Conservation (phyloP, 2,113 vertebrate genomes). For the Coturnix japonica region DNA sequence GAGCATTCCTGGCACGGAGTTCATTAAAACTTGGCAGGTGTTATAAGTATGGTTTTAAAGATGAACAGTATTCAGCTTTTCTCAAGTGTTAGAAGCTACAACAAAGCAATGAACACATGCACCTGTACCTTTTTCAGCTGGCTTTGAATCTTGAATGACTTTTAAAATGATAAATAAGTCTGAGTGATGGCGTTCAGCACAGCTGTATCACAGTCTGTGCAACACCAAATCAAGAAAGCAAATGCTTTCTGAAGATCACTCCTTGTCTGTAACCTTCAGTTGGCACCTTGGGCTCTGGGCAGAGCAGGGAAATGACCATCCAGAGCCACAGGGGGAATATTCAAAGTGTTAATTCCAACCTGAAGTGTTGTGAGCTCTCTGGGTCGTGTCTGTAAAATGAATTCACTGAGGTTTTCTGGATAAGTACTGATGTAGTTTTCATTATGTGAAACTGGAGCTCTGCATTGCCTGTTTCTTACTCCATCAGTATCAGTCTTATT, state of each 20-base stretch:
- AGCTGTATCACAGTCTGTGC: not conserved
- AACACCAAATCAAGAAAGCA: not conserved
- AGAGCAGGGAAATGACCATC: not conserved
- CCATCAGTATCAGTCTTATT: not conserved
- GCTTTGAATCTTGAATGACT: not conserved
- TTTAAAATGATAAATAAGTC: not conserved
- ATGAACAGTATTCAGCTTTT: not conserved
- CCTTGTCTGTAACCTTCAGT: not conserved
- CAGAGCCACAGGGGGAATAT: not conserved
- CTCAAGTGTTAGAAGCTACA: not conserved
- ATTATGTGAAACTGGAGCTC: not conserved
- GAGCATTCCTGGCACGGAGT: not conserved
- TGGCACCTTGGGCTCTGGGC: not conserved
- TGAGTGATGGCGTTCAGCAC: not conserved
- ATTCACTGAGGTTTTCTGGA: not conserved
- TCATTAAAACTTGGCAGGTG: not conserved
- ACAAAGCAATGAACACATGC: not conserved
- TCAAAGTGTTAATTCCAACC: not conserved
- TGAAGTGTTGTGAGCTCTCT: not conserved
- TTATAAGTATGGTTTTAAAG: not conserved
- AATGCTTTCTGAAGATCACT: not conserved
- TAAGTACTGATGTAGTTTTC: not conserved
- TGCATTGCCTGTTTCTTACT: not conserved
- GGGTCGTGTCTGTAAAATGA: not conserved
- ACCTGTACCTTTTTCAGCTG: not conserved